Evolutionary conservation across 2,888 invertebrate genomes (phyloP).

Genomic region (Polydrusus cervinus): DNA sequence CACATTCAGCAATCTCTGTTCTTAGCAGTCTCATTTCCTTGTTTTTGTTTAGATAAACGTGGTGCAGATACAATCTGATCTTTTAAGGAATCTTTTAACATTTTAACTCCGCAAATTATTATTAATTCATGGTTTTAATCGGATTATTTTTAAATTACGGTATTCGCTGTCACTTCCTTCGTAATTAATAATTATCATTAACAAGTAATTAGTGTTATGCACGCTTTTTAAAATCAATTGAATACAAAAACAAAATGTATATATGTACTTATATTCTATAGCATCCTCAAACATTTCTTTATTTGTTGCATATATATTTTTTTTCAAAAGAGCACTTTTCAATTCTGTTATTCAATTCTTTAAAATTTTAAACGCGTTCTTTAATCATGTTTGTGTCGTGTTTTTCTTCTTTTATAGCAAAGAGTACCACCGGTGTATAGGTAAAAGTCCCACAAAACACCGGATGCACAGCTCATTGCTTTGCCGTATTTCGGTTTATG

Average conservation of each 20-base stretch:
- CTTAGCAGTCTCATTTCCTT: conserved; percentile 29
- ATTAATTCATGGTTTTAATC: conserved; percentile 10
- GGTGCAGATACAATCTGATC: conserved; percentile 29
- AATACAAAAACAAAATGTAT: no score
- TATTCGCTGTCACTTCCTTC: conserved; percentile 14
- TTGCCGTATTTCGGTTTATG: conserved; percentile 45
- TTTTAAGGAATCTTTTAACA: conserved; percentile 16
- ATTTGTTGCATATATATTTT: background rate
- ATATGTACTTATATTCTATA: no score
- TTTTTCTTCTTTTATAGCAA: background rate
- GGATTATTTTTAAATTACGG: conserved; percentile 2
- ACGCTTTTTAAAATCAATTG: background rate
- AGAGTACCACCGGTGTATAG: conserved; percentile 27
- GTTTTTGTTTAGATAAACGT: conserved; percentile 39
- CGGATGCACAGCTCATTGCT: conserved; percentile 51
- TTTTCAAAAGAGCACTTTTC: background rate
- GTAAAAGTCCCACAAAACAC: conserved; percentile 50
- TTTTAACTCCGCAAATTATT: conserved; percentile 8
- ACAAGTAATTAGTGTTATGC: background rate
- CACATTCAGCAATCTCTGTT: conserved; percentile 17
- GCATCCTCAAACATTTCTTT: no score
- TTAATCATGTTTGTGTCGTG: background rate
- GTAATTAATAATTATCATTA: background rate
- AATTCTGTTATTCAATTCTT: background rate
- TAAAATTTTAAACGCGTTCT: background rate